A percentile compares a stretch with the other conserved stretches of the same genome.
These are phyloP conservation scores for Caenorhabditis sp. DNA, from an alignment of 2,888 invertebrate species.

Conservation along the genomic window DNA sequence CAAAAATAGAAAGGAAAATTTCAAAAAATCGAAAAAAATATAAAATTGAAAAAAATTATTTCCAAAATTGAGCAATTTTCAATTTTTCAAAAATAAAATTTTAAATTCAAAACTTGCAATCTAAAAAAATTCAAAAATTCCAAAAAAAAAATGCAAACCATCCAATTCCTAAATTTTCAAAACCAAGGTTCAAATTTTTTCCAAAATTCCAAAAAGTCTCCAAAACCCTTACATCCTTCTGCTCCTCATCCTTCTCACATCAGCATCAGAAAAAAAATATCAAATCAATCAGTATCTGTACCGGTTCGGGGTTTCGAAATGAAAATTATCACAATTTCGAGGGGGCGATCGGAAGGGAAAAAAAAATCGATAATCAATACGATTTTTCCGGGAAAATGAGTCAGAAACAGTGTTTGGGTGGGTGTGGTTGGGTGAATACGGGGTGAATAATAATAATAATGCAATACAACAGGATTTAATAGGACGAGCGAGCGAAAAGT, in stretches of 20 bases:
- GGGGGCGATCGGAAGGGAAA: constrained; percentile 19
- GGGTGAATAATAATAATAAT: constrained; percentile 47
- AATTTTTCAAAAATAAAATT: not conserved
- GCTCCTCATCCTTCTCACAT: too few relatives aligned
- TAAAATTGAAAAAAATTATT: too few relatives aligned
- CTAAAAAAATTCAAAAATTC: too few relatives aligned
- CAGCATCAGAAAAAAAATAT: constrained; percentile 6
- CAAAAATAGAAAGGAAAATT: too few relatives aligned
- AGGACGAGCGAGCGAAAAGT: not conserved
- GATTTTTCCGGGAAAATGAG: constrained; percentile 9
- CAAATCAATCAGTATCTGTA: constrained; percentile 1
- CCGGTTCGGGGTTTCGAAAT: constrained; percentile 20
- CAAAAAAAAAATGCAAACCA: too few relatives aligned
- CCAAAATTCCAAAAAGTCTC: too few relatives aligned
- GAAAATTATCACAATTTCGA: constrained; percentile 52
- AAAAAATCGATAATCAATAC: constrained; percentile 12
- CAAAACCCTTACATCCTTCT: not conserved
- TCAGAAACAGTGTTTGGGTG: not conserved
- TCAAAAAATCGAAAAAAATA: too few relatives aligned
- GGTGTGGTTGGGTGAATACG: constrained; percentile 35
- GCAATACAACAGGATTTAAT: constrained; percentile 11
- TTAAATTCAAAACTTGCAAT: too few relatives aligned
- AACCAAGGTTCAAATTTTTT: not conserved
- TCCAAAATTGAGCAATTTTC: not conserved
- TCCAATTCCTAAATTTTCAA: not conserved